Evolutionary conservation across 2,888 invertebrate genomes (phyloP).

Genomic region (Therioaphis trifolii): DNA sequence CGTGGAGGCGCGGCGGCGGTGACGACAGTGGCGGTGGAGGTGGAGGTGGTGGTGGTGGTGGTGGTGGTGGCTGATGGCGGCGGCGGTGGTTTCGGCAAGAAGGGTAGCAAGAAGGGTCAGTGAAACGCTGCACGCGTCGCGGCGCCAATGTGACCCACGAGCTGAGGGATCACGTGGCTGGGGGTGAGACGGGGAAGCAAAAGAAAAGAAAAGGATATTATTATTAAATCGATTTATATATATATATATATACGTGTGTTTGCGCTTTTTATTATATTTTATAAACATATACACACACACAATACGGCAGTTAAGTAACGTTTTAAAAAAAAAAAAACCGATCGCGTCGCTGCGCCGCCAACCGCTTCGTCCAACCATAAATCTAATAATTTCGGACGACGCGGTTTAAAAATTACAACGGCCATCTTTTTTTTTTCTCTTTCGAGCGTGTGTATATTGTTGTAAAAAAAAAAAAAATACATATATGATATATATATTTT

Average conservation of each 20-base stretch:
- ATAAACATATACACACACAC: neutral
- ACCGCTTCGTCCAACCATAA: conserved; percentile 33
- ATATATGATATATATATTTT: neutral
- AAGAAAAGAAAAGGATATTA: neutral
- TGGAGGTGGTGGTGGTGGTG: too few relatives aligned
- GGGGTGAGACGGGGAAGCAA: neutral
- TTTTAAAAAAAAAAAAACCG: neutral
- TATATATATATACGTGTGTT: neutral
- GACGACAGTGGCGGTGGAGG: too few relatives aligned
- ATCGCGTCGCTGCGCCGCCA: neutral
- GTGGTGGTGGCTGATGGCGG: too few relatives aligned
- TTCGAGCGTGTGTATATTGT: too few relatives aligned
- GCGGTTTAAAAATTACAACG: neutral
- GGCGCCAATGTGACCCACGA: neutral
- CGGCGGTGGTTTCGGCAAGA: too few relatives aligned
- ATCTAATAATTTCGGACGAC: conserved; percentile 28
- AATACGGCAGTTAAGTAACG: neutral
- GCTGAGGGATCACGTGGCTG: neutral
- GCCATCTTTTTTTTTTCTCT: too few relatives aligned
- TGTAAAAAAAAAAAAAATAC: too few relatives aligned
- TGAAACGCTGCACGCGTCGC: neutral
- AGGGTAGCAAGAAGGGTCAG: too few relatives aligned
- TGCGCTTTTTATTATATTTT: too few relatives aligned
- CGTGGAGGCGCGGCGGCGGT: too few relatives aligned
- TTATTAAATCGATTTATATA: neutral